Evolutionary conservation across 2,888 invertebrate genomes (phyloP), one percentile per base, ranked within the genome.

Genomic region (Pristionchus maxplancki): DNA sequence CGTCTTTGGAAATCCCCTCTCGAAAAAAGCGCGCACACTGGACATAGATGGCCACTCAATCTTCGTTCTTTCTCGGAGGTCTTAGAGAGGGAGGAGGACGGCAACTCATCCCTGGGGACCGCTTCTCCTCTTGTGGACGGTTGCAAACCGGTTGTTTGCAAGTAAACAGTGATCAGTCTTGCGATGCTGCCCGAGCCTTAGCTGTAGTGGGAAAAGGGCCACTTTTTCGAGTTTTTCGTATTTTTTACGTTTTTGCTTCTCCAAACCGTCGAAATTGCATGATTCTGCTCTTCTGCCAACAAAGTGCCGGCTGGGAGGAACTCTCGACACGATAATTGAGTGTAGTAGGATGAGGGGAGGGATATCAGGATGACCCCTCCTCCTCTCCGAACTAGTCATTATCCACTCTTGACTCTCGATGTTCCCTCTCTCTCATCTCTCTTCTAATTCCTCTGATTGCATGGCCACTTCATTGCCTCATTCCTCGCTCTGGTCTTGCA

Each of bases 371-470:
- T 50, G 53, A 83, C 53, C 58, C 83, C 53, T 24, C 5, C 15
- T n/a, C 44, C 81, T 44, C 44, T n/a, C 64, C n/a, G 15, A 85
- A 83, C 82, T 37, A 83, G 53, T 83, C 82, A 83, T 83, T 83
- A 83, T 83, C 82, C 82, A 53, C 71, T 71, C 71, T 71, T 50
- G 50, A 37, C 87, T 85, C 85, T 53, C 71, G 37, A 40, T 50
- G 44, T 48, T 67, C 87, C 71, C 44, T 64, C 71, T 44, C 48
- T 67, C 37, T 1, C 84, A 31, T n/a, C 3, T 48, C 37, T 20
- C 87, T 50, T 71, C 87, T 87, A 67, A 64, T 85, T 64, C 64
- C 85, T 85, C 85, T 85, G 85, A 85, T 85, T 85, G 85, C 37
- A 40, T 34, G 78, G 58, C 37, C 85, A 37, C 82, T 83, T 85